Evolutionary conservation across 2,113 vertebrate genomes (phyloP), one percentile per base, ranked within the genome.

Genomic region (Melanotaenia duboulayi): DNA sequence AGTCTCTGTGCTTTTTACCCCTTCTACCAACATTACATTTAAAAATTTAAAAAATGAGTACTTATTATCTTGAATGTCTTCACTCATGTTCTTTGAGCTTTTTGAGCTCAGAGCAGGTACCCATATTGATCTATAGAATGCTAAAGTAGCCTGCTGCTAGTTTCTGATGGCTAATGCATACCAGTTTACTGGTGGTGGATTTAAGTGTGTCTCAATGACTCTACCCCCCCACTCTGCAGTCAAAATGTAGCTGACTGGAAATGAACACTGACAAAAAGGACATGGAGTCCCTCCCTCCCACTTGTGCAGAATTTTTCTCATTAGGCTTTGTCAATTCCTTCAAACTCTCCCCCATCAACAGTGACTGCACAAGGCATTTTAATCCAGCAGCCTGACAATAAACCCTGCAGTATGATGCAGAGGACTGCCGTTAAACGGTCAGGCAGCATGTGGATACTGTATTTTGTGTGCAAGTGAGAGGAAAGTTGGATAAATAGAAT

Each of bases 181-280:
- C 61, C 66, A 58, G 79, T 80, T 84, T 57, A 75, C 52, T 7
- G 59, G 48, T 61, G 76, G 82, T 81, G 57, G 75, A 88, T 85
- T 71, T 72, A 76, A 85, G 81, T 83, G 74, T 8, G 23, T 78
- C 74, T 17, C 32, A 8, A 60, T 1, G n/a, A 65, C 40, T 76
- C 42, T 54, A 42, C 40, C 51, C 52, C 52, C n/a, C 81, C 85
- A 65, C 32, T 81, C 65, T 66, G 23, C 76, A 64, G 57, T 59
- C 77, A 85, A 70, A 82, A 89, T 82, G 71, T 14, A 81, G 73
- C 74, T 80, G 67, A 71, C 82, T 87, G 80, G 78, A 90, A 87
- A 88, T 77, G 63, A 82, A 78, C 64, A 65, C 69, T 39, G 83
- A 77, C 67, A 67, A 61, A 57, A 71, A 49, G 32, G 75, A 83